These are phyloP conservation scores for Noturus placidus DNA, from an alignment of 2,113 vertebrate genomes.

Conservation along the genomic window DNA sequence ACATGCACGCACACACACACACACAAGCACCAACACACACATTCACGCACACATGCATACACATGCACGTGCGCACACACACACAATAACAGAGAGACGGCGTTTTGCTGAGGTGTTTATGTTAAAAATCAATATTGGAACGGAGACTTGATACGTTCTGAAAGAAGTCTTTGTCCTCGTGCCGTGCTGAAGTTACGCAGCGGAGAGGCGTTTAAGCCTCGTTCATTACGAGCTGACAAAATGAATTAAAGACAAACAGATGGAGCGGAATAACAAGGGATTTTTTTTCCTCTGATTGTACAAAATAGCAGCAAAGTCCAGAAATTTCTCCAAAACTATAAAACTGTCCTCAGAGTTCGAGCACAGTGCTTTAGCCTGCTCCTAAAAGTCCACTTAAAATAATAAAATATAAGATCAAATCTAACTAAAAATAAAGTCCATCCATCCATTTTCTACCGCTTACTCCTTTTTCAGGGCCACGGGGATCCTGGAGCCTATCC, in stretches of 20 bases:
- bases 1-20: too few relatives aligned
- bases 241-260: conserved; percentile 10
- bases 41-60: neutral
- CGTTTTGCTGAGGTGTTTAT: neutral
- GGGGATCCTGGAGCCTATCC: too few relatives aligned
- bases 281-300: neutral
- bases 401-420: neutral
- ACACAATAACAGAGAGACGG: neutral
- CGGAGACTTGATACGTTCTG: neutral
- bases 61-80: neutral
- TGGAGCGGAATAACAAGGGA: neutral
- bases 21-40: neutral
- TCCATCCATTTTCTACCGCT: too few relatives aligned
- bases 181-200: neutral
- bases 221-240: conserved; percentile 12
- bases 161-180: conserved; percentile 2
- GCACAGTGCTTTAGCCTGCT: neutral
- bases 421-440: neutral
- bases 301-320: neutral
- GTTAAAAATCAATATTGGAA: neutral
- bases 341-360: neutral
- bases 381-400: neutral
- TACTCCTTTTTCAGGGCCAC: too few relatives aligned
- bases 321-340: neutral
- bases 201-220: neutral